These are phyloP conservation scores for Homarus gammarus DNA, from an alignment of 2,888 invertebrate species.

Conservation along the genomic window DNA sequence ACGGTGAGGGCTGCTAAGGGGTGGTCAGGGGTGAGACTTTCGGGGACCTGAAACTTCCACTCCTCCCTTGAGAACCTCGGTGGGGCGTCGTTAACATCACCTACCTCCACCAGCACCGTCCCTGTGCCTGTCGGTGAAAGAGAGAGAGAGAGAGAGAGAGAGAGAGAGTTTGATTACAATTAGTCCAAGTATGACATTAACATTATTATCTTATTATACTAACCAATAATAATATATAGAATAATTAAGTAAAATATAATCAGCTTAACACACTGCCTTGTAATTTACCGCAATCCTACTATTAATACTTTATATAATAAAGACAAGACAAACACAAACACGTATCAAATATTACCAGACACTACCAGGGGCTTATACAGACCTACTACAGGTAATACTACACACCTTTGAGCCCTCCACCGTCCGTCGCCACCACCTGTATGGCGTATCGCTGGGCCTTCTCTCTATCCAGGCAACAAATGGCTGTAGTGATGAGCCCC, in stretches of 20 bases:
- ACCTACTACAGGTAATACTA: background rate
- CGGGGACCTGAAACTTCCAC: slow-evolving; percentile 46
- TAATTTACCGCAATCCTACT: no score
- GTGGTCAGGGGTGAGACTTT: slow-evolving; percentile 23
- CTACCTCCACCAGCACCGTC: slow-evolving; percentile 56
- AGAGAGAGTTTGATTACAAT: background rate
- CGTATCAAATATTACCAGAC: no score
- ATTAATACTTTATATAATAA: no score
- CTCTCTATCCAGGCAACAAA: slow-evolving; percentile 79
- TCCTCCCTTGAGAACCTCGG: slow-evolving; percentile 47
- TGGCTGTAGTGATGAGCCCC: slow-evolving; percentile 79
- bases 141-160: background rate
- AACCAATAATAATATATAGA: background rate
- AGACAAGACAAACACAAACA: no score
- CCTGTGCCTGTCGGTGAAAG: slow-evolving; percentile 35
- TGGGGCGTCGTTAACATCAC: slow-evolving; percentile 53
- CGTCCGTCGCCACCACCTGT: slow-evolving; percentile 78
- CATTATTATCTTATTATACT: no score
- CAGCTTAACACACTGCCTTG: no score
- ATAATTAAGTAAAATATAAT: no score
- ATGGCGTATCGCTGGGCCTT: slow-evolving; percentile 78
- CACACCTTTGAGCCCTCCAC: slow-evolving; percentile 78
- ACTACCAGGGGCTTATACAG: no score
- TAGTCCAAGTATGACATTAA: background rate
- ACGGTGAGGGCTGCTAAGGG: slow-evolving; percentile 44